Conservation (phyloP, 1,140 invertebrate species). For the Leptestheria dahalacensis region DNA sequence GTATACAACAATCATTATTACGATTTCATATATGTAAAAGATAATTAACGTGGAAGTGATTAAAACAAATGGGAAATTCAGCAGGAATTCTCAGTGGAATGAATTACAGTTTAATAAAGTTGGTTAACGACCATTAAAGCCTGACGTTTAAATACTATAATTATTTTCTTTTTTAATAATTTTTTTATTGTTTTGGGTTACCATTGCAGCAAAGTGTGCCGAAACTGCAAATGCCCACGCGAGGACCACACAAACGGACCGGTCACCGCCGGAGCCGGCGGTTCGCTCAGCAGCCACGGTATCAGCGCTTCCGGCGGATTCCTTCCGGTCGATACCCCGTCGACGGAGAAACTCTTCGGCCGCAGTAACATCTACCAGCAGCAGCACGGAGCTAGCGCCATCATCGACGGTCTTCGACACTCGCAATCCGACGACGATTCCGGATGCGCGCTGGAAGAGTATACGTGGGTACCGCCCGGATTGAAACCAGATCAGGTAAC, state of each 20-base stretch:
- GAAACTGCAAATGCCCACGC: slow-evolving; percentile 49
- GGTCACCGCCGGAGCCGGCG: slow-evolving; percentile 19
- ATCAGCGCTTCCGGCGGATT: neutral
- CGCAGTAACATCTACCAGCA: slow-evolving; percentile 20
- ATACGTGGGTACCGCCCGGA: slow-evolving; percentile 93
- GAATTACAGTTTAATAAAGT: too few species aligned
- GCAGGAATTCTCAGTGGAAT: too few species aligned
- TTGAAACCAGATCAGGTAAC: slow-evolving; percentile 86
- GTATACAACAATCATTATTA: too few species aligned
- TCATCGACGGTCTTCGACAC: slow-evolving; percentile 57
- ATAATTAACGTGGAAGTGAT: too few species aligned
- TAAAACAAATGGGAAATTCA: too few species aligned
- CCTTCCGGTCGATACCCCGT: slow-evolving; percentile 18
- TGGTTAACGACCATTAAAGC: too few species aligned
- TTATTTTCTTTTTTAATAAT: slow-evolving; percentile 13
- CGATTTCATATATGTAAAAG: too few species aligned
- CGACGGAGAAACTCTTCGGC: slow-evolving; percentile 25
- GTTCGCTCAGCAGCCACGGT: slow-evolving; percentile 26
- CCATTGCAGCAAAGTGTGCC: slow-evolving; percentile 53
- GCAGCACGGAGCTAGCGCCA: slow-evolving; percentile 25
- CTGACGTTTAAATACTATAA: too few species aligned
- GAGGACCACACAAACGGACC: slow-evolving; percentile 37
- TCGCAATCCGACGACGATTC: slow-evolving; percentile 93
- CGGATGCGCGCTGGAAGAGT: slow-evolving; percentile 91
- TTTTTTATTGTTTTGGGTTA: slow-evolving; percentile 24